Conservation (phyloP, 1,140 invertebrate genomes). For the Drosophila bocqueti region DNA sequence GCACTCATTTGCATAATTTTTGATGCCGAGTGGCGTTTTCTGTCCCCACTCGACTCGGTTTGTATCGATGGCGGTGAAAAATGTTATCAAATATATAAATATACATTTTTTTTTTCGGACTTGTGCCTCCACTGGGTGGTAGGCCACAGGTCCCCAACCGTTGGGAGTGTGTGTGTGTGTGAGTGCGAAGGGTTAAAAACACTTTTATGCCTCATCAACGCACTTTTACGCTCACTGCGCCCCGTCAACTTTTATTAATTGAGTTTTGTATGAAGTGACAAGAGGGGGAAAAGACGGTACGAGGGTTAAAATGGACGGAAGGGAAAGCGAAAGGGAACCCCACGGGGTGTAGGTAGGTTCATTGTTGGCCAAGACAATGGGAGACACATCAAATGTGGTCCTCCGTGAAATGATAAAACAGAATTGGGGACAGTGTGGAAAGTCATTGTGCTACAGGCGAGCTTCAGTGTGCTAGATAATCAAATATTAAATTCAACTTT, state of each 20-base stretch:
- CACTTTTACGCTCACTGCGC: conserved; percentile 62
- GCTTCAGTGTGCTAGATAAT: background rate
- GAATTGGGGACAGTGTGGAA: conserved; percentile 11
- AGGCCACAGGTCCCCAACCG: background rate
- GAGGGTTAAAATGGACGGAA: background rate
- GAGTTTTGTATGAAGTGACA: conserved; percentile 66
- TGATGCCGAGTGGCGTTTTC: conserved; percentile 18
- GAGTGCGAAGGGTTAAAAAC: conserved; percentile 54
- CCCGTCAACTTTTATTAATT: conserved; percentile 75
- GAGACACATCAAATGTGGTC: conserved; percentile 1
- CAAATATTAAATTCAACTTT: background rate
- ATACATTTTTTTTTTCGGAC: conserved; percentile 10
- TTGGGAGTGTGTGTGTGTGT: conserved; percentile 3
- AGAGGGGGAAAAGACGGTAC: conserved; percentile 2
- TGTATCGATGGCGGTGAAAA: conserved; percentile 26
- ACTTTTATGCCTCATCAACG: conserved; percentile 71
- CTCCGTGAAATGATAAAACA: conserved; percentile 26
- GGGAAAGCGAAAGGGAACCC: background rate
- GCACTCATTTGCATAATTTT: conserved; percentile 55
- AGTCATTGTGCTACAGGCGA: background rate
- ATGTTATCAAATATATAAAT: conserved; percentile 23
- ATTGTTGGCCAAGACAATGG: conserved; percentile 5
- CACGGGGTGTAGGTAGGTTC: background rate
- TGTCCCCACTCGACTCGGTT: conserved; percentile 24
- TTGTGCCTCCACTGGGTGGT: background rate